phyloP scores from a whole-genome alignment of 2,113 vertebrate species.

The Thamnaconus septentrionalis region DNA sequence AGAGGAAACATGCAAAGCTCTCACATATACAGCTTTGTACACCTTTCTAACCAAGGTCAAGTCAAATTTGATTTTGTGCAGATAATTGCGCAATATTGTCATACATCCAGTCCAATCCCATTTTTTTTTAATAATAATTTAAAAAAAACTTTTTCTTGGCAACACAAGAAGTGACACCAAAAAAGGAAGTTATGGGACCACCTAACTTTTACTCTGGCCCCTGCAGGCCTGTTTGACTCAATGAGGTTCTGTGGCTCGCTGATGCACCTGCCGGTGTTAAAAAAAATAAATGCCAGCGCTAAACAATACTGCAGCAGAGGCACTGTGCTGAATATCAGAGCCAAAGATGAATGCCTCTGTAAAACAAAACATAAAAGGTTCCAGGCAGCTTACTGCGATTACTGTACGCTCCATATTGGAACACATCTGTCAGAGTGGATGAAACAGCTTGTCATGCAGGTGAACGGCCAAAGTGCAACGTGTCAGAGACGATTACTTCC shows the following conservation, averaged over 20 bases:
- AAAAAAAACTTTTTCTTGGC: too few relatives aligned
- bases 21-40: too few relatives aligned
- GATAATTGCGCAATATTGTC: too few relatives aligned
- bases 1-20: too few relatives aligned
- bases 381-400: slow-evolving; percentile 11
- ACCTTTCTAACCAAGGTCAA: too few relatives aligned
- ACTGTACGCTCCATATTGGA: slow-evolving; percentile 6
- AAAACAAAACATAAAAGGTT: slow-evolving; percentile 32
- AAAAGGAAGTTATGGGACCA: too few relatives aligned
- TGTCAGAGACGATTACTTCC: slow-evolving; percentile 17
- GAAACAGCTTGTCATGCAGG: slow-evolving; percentile 16
- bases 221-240: too few relatives aligned
- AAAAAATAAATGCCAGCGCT: slow-evolving; percentile 20
- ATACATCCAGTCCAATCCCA: too few relatives aligned
- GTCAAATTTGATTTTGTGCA: too few relatives aligned
- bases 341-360: slow-evolving; percentile 33
- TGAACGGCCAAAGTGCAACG: slow-evolving; percentile 19
- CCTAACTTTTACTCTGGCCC: too few relatives aligned
- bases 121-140: too few relatives aligned
- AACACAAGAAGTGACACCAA: too few relatives aligned
- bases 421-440: slow-evolving; percentile 13
- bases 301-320: slow-evolving; percentile 32
- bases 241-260: slow-evolving; percentile 14
- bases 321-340: slow-evolving; percentile 9
- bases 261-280: slow-evolving; percentile 27